phyloP scores from a whole-genome alignment of 1,140 invertebrate species.

The Chlorops oryzae region DNA sequence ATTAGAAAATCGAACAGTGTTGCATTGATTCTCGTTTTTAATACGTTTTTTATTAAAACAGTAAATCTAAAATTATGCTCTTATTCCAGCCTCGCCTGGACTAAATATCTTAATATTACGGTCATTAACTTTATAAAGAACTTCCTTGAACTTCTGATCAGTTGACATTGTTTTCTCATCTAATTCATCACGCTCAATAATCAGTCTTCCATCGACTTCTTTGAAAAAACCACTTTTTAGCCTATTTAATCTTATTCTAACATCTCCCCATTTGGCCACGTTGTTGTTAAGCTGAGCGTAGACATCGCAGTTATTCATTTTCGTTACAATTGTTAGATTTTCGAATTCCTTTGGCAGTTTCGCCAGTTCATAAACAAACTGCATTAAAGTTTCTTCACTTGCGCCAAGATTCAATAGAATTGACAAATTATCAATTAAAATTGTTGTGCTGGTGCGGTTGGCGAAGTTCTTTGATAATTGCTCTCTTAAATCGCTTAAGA shows the following conservation, averaged over 20 bases:
- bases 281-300: conserved; percentile 53
- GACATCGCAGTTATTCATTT: conserved; percentile 51
- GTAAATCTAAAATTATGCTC: too few species aligned
- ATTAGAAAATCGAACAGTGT: too few species aligned
- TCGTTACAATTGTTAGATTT: conserved; percentile 49
- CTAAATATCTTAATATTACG: conserved; percentile 63
- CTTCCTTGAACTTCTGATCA: conserved; percentile 41
- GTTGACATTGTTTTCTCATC: too few species aligned
- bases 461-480: conserved; percentile 28
- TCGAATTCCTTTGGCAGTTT: conserved; percentile 44
- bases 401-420: conserved; percentile 60
- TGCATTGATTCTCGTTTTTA: too few species aligned
- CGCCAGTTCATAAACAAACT: conserved; percentile 40
- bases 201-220: conserved; percentile 62
- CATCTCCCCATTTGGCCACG: conserved; percentile 57
- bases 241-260: conserved; percentile 57
- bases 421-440: conserved; percentile 65
- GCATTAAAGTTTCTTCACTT: conserved; percentile 33
- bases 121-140: conserved; percentile 66
- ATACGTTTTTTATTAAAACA: too few species aligned
- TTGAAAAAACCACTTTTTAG: conserved; percentile 61
- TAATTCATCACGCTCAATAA: conserved; percentile 50
- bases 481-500: conserved; percentile 31
- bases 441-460: conserved; percentile 46
- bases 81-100: conserved; percentile 52